Evolutionary conservation across 2,113 vertebrate genomes (phyloP).

Genomic region (Physeter macrocephalus): DNA sequence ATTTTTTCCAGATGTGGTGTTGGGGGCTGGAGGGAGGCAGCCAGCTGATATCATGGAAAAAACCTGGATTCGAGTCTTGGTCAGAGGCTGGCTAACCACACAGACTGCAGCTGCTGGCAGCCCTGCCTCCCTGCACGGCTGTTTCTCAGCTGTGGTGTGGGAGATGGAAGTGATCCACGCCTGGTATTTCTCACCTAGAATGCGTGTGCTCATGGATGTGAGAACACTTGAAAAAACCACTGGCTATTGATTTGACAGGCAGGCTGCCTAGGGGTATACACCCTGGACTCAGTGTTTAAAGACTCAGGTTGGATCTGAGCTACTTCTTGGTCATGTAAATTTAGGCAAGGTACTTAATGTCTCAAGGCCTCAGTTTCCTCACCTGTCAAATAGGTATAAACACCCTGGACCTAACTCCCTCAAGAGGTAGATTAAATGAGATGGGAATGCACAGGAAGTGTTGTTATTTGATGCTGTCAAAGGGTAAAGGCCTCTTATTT

Average conservation of each 20-base stretch:
- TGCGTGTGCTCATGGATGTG: rapidly evolving
- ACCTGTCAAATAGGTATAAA: not conserved
- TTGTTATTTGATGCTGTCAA: not conserved
- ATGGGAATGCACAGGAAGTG: not conserved
- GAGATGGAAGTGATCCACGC: rapidly evolving
- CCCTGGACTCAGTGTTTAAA: not conserved
- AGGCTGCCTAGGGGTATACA: not conserved
- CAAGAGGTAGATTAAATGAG: not conserved
- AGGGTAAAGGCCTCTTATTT: not conserved
- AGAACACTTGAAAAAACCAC: not conserved
- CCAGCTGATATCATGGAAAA: not conserved
- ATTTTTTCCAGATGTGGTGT: constrained; percentile 41
- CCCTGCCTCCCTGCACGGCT: rapidly evolving
- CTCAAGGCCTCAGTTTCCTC: not conserved
- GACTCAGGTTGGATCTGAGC: not conserved
- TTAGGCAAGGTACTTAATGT: not conserved
- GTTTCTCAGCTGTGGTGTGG: not conserved
- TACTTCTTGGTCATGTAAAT: not conserved
- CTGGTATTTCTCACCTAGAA: not conserved
- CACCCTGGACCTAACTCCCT: not conserved
- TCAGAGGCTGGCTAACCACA: not conserved
- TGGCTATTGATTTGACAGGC: not conserved
- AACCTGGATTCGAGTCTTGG: not conserved
- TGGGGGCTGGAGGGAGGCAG: not conserved
- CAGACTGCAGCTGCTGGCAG: not conserved